phyloP scores from a whole-genome alignment of 2,113 vertebrate genomes.

The Mirounga angustirostris region DNA sequence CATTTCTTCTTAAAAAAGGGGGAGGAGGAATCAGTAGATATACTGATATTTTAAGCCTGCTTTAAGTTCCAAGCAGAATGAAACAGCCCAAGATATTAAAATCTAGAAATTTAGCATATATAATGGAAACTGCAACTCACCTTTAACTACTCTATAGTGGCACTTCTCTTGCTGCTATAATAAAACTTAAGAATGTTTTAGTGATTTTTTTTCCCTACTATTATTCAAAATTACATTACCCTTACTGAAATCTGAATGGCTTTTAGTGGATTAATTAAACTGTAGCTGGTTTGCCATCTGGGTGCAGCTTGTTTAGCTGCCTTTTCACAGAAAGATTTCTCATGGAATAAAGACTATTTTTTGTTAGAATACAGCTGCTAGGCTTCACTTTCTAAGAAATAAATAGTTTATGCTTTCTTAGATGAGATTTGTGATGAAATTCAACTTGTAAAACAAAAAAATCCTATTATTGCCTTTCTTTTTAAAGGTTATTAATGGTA shows the following conservation, averaged over 20 bases:
- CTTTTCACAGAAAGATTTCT: constrained; percentile 88
- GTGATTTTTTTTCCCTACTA: constrained; percentile 88
- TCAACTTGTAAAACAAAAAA: constrained; percentile 74
- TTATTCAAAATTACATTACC: constrained; percentile 94
- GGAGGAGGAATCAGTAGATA: neutral
- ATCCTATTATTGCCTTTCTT: constrained; percentile 11
- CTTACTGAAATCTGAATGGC: constrained; percentile 91
- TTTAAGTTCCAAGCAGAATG: constrained; percentile 69
- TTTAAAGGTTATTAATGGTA: constrained; percentile 35
- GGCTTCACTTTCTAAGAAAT: constrained; percentile 84
- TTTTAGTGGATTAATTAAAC: constrained; percentile 94
- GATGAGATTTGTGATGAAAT: constrained; percentile 75
- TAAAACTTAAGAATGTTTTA: constrained; percentile 91
- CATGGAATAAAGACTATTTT: constrained; percentile 88
- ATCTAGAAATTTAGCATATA: constrained; percentile 81
- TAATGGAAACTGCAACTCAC: constrained; percentile 86
- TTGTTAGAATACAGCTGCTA: constrained; percentile 84
- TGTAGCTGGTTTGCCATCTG: constrained; percentile 93
- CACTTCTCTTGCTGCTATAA: constrained; percentile 88
- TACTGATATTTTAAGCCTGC: constrained; percentile 63
- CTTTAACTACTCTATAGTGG: constrained; percentile 88
- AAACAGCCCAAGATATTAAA: constrained; percentile 80
- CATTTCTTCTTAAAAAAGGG: neutral
- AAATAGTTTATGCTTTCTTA: constrained; percentile 80
- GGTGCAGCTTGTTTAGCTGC: constrained; percentile 90